Percentiles rank a stretch among this genome's conserved stretches.
Evolutionary conservation across 2,888 invertebrate species (phyloP).

Genomic region (Escarpia spicata): DNA sequence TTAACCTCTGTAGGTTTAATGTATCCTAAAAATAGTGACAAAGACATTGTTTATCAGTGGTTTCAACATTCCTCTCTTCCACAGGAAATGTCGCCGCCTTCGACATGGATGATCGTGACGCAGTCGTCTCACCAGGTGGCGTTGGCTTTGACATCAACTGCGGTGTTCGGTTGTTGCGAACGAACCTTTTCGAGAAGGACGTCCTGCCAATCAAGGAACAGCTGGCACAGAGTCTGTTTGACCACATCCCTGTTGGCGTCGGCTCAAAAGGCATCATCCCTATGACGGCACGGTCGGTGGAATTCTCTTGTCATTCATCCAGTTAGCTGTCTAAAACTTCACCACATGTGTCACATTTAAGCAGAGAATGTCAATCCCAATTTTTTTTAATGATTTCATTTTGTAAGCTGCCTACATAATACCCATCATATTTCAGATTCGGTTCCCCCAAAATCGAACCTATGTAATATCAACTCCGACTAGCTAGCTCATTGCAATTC

Average conservation of each 20-base stretch:
- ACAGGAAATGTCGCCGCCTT: slow-evolving; percentile 98
- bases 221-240: slow-evolving; percentile 94
- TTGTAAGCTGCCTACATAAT: neutral
- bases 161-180: slow-evolving; percentile 92
- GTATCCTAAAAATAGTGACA: neutral
- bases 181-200: slow-evolving; percentile 93
- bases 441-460: neutral
- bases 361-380: no score
- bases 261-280: slow-evolving; percentile 99
- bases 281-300: slow-evolving; percentile 81
- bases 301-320: neutral
- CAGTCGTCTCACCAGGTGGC: slow-evolving; percentile 95
- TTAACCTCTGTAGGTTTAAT: neutral
- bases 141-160: slow-evolving; percentile 99
- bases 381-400: neutral
- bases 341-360: neutral
- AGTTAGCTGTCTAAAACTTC: neutral
- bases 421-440: neutral
- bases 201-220: slow-evolving; percentile 79
- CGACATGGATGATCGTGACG: slow-evolving; percentile 88
- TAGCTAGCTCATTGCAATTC: no score
- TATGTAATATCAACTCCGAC: neutral
- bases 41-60: neutral
- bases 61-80: neutral
- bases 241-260: slow-evolving; percentile 99